These are phyloP conservation scores for Glareola pratincola DNA, from an alignment of 2,113 vertebrate species.

Conservation along the genomic window DNA sequence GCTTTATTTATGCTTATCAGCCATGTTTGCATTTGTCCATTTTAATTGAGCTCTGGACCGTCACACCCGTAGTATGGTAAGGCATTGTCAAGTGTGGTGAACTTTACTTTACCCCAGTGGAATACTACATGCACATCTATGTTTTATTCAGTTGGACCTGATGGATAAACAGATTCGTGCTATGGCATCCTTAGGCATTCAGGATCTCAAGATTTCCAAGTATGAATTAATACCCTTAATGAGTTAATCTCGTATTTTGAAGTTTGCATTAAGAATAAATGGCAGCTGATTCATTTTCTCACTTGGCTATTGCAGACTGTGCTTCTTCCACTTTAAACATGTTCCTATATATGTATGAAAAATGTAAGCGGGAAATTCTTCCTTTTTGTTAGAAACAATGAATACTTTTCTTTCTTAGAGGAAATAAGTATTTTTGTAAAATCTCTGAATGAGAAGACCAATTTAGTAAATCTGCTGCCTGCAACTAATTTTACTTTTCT, in stretches of 20 bases:
- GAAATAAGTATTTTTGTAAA: neutral
- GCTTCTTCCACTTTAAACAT: neutral
- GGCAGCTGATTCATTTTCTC: constrained; percentile 4
- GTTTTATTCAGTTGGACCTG: neutral
- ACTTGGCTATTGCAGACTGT: neutral
- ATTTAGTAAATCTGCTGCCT: neutral
- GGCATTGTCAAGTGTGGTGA: neutral
- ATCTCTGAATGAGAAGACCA: neutral
- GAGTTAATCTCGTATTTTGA: neutral
- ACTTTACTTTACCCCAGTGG: neutral
- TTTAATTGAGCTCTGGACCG: neutral
- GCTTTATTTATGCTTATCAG: neutral
- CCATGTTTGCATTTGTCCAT: neutral
- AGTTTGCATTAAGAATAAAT: neutral
- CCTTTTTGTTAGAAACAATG: neutral
- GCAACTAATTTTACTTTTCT: constrained; percentile 9
- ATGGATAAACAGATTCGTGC: neutral
- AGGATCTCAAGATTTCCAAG: neutral
- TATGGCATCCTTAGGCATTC: neutral
- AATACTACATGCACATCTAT: neutral
- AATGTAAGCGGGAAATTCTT: neutral
- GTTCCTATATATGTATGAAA: neutral
- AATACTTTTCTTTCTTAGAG: neutral
- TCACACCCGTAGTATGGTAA: neutral
- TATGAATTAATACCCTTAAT: neutral